Conservation (phyloP, 2,797 vertebrate species). For the Jordanella pulchra region DNA sequence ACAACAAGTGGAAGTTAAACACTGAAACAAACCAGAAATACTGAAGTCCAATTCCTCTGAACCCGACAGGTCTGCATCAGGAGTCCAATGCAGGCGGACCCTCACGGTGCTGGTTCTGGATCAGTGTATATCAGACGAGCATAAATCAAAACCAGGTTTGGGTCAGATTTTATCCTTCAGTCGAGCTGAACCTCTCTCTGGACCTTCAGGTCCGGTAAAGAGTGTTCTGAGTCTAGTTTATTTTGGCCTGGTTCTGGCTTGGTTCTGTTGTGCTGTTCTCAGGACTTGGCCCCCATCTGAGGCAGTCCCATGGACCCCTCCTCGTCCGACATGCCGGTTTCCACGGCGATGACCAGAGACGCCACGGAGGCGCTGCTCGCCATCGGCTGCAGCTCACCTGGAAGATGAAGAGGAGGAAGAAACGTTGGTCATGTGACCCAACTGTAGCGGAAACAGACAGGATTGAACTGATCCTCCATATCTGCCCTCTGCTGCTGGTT, state of each 20-base stretch:
- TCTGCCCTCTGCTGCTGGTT: too few species aligned
- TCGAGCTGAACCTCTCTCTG: neutral
- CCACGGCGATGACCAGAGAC: constrained; percentile 90
- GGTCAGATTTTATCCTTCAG: constrained; percentile 9
- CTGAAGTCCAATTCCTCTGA: neutral
- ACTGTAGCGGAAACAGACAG: neutral
- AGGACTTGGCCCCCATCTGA: constrained; percentile 88
- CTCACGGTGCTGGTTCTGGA: constrained; percentile 13
- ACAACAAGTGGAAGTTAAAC: neutral
- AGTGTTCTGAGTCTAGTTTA: constrained; percentile 11
- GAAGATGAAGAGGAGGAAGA: constrained; percentile 19
- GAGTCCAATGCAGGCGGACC: neutral
- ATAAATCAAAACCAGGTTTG: constrained; percentile 38
- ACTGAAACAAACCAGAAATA: neutral
- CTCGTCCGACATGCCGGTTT: constrained; percentile 89
- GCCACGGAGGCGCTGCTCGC: constrained; percentile 89
- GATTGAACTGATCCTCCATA: too few species aligned
- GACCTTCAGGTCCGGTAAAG: neutral
- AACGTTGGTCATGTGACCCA: neutral
- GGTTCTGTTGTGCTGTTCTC: constrained; percentile 61
- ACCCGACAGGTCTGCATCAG: neutral
- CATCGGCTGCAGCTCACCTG: constrained; percentile 90
- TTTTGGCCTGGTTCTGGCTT: constrained; percentile 11
- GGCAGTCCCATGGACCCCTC: constrained; percentile 87
- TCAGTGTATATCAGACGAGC: constrained; percentile 1